Percentiles rank a stretch among this genome's conserved stretches.
phyloP scores from a whole-genome alignment of 2,888 invertebrate genomes.

The Rugalucina vietnamica region DNA sequence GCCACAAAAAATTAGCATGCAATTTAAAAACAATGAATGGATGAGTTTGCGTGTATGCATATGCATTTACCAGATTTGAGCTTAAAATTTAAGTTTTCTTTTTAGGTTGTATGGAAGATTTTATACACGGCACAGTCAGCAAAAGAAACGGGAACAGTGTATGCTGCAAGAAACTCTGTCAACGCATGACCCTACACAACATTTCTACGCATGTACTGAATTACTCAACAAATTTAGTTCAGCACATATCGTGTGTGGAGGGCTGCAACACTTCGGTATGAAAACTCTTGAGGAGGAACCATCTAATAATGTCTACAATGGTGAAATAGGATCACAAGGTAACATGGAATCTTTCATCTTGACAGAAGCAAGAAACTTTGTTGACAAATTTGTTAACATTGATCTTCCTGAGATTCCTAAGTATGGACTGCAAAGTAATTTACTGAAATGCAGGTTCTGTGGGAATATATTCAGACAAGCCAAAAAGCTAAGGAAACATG shows the following conservation, averaged over 20 bases:
- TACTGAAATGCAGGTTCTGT: slow-evolving; percentile 30
- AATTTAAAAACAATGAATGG: neutral
- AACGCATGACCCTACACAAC: slow-evolving; percentile 36
- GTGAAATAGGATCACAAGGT: slow-evolving; percentile 18
- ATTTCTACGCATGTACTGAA: slow-evolving; percentile 46
- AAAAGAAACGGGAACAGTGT: slow-evolving; percentile 31
- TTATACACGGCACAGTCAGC: slow-evolving; percentile 32
- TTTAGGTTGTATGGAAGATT: slow-evolving; percentile 37
- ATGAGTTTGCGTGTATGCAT: neutral
- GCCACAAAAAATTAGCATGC: neutral
- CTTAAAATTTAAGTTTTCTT: neutral
- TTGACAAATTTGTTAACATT: neutral
- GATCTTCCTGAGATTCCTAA: neutral
- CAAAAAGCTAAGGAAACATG: slow-evolving; percentile 37
- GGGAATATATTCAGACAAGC: slow-evolving; percentile 29
- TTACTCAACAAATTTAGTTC: slow-evolving; percentile 29
- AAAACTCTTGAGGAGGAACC: neutral
- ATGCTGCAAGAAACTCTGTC: slow-evolving; percentile 40
- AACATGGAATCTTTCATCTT: slow-evolving; percentile 17
- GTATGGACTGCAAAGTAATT: slow-evolving; percentile 36
- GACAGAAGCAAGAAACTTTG: neutral
- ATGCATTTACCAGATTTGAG: neutral
- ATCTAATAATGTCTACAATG: slow-evolving; percentile 21
- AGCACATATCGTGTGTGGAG: slow-evolving; percentile 39
- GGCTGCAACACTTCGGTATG: slow-evolving; percentile 42